phyloP scores from a whole-genome alignment of 2,113 vertebrate species.

The Sebastes schlegelii region DNA sequence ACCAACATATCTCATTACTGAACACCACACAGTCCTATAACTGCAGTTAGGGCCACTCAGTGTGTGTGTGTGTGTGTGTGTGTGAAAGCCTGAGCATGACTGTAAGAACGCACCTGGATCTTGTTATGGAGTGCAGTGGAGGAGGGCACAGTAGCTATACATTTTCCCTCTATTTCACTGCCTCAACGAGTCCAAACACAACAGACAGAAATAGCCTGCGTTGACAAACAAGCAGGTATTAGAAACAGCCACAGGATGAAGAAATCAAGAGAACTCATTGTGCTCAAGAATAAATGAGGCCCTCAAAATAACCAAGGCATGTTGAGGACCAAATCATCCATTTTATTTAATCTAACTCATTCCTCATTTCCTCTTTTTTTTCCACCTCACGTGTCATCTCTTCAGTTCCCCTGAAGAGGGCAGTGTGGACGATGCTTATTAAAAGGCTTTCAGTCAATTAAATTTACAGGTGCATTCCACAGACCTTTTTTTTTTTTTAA shows the following conservation, averaged over 20 bases:
- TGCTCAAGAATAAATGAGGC: slow-evolving; percentile 6
- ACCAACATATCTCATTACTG: slow-evolving; percentile 62
- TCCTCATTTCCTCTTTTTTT: background rate
- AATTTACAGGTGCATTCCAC: slow-evolving; percentile 65
- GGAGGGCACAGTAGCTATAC: slow-evolving; percentile 59
- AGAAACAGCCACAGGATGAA: slow-evolving; percentile 34
- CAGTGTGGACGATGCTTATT: slow-evolving; percentile 18
- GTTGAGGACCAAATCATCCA: slow-evolving; percentile 21
- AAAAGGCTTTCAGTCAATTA: slow-evolving; percentile 37
- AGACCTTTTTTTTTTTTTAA: slow-evolving; percentile 11
- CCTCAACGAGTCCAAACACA: slow-evolving; percentile 49
- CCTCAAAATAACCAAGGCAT: slow-evolving; percentile 19
- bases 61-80: slow-evolving; percentile 1
- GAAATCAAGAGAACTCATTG: slow-evolving; percentile 27
- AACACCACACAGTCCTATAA: slow-evolving; percentile 17
- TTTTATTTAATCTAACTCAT: slow-evolving; percentile 17
- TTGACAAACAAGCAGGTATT: slow-evolving; percentile 18
- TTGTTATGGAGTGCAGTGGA: slow-evolving; percentile 67
- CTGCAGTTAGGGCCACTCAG: slow-evolving; percentile 53
- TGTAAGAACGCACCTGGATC: slow-evolving; percentile 67
- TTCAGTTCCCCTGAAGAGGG: slow-evolving; percentile 32
- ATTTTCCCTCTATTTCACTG: slow-evolving; percentile 49
- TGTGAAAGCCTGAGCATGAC: background rate
- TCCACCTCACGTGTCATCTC: background rate
- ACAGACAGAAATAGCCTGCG: slow-evolving; percentile 33